These are phyloP conservation scores for Conus canariensis DNA, from an alignment of 2,888 invertebrate species.

Conservation along the genomic window DNA sequence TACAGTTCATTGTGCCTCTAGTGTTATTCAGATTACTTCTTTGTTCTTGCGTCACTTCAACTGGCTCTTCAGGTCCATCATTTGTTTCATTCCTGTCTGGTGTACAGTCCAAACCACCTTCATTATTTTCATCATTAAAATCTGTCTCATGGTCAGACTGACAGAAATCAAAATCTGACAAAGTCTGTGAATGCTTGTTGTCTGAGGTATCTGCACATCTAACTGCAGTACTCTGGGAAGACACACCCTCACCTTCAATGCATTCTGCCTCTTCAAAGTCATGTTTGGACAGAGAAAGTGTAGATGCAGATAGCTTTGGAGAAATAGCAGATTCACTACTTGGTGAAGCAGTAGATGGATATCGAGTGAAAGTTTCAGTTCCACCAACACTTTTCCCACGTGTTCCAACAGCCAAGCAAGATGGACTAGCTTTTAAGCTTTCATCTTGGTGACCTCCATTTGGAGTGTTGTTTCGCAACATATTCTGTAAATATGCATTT, in stretches of 20 bases:
- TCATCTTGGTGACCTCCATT: neutral
- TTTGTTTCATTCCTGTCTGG: neutral
- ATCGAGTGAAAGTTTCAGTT: neutral
- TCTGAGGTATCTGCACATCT: neutral
- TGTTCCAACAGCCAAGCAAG: neutral
- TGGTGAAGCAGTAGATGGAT: neutral
- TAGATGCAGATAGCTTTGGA: slow-evolving; percentile 19
- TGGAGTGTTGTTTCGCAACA: neutral
- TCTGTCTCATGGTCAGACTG: neutral
- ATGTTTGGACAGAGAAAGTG: slow-evolving; percentile 25
- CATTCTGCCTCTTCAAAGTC: slow-evolving; percentile 31
- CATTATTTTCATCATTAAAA: neutral
- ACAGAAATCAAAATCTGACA: slow-evolving; percentile 25
- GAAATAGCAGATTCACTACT: neutral
- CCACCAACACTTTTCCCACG: neutral
- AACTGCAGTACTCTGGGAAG: neutral
- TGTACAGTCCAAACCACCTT: neutral
- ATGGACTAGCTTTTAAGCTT: neutral
- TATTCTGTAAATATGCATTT: neutral
- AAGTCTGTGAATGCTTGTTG: neutral
- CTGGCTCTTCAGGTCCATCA: neutral
- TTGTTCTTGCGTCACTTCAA: neutral
- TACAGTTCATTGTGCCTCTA: too few relatives aligned
- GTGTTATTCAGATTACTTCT: neutral
- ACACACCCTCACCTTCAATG: neutral